A percentile compares a stretch with the other conserved stretches of the same genome.
Conservation (phyloP, 1,140 invertebrate genomes). For the Heterodera carotae region DNA sequence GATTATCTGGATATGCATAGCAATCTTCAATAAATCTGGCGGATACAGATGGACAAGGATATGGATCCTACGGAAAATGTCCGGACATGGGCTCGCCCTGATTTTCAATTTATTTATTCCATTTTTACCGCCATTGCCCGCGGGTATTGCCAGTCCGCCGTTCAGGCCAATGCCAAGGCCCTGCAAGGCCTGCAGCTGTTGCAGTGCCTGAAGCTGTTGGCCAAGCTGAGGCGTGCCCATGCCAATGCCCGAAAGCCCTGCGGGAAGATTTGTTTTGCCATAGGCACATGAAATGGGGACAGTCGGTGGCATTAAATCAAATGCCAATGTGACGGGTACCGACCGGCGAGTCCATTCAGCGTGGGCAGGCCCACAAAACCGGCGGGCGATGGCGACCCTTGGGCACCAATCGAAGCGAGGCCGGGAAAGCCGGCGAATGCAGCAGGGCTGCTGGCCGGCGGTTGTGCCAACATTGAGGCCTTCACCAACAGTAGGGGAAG, state of each 20-base stretch:
- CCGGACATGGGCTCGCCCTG: too few species aligned
- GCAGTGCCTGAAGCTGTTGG: constrained; percentile 26
- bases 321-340: neutral
- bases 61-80: too few species aligned
- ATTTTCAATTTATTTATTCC: constrained; percentile 1
- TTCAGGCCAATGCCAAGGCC: constrained; percentile 20
- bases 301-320: neutral
- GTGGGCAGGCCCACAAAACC: neutral
- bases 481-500: neutral
- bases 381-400: neutral
- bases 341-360: neutral
- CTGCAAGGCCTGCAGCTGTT: constrained; percentile 25
- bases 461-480: constrained; percentile 18
- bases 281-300: neutral
- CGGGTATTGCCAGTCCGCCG: neutral
- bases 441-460: neutral
- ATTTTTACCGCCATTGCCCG: neutral
- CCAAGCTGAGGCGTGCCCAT: constrained; percentile 1
- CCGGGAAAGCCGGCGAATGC: neutral
- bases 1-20: too few species aligned
- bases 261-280: neutral
- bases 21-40: too few species aligned
- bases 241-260: constrained; percentile 7
- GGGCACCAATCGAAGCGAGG: neutral
- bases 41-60: too few species aligned